These are phyloP conservation scores for Ceratothoa steindachneri DNA, from an alignment of 2,888 invertebrate genomes.

Conservation along the genomic window DNA sequence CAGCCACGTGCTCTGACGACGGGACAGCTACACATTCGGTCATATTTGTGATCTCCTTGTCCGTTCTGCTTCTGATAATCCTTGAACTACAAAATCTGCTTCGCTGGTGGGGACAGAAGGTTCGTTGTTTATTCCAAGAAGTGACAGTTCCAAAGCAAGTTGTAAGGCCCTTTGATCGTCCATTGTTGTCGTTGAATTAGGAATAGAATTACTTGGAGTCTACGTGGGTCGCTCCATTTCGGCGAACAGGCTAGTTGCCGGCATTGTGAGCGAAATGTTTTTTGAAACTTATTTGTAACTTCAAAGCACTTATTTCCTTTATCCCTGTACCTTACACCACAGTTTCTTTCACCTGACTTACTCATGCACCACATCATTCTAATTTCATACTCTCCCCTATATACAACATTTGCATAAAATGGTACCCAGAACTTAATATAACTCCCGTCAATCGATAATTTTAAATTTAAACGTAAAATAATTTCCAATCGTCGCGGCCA, in stretches of 20 bases:
- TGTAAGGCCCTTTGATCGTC: conserved; percentile 45
- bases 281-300: not conserved
- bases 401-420: too few species aligned
- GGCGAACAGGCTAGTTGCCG: conserved; percentile 42
- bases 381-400: too few species aligned
- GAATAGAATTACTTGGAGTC: conserved; percentile 24
- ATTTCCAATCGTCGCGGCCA: too few species aligned
- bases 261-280: conserved; percentile 19
- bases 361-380: conserved; percentile 8
- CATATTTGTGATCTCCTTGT: conserved; percentile 62
- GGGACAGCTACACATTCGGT: conserved; percentile 99
- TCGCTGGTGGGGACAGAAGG: conserved; percentile 34
- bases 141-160: conserved; percentile 36
- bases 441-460: too few species aligned
- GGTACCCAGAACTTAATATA: too few species aligned
- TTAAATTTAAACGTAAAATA: too few species aligned
- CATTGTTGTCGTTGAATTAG: conserved; percentile 21
- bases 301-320: conserved; percentile 9
- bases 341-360: not conserved
- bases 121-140: conserved; percentile 45
- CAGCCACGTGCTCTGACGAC: conserved; percentile 99
- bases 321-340: conserved; percentile 15
- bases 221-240: conserved; percentile 45
- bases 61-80: conserved; percentile 26
- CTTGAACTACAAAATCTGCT: conserved; percentile 33